Evolutionary conservation across 2,113 vertebrate genomes (phyloP), one percentile per base, ranked within the genome.

Genomic region (Hystrix cristata): DNA sequence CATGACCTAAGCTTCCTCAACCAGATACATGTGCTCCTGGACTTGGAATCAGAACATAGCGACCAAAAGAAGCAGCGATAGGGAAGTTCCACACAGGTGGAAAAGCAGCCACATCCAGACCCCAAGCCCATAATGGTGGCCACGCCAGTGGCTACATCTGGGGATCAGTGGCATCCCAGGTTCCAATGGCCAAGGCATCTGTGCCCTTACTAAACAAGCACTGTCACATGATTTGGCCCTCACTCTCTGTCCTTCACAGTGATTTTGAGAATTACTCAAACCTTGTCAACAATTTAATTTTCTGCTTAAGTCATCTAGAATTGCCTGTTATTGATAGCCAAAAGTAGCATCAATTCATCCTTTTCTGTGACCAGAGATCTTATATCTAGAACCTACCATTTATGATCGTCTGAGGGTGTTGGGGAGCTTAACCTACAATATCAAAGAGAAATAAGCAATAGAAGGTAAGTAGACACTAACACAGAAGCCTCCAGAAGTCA

Each of bases 241-340:
- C 82, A 5, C 46, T 81, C 15, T 25, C 27, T 72, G 90, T 12
- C 7, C 5, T 27, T 79, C 11, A 31, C 2, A 65, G 23, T 78
- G n/a, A 72, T 46, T 83, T 87, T 87, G 31, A 87, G 31, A 87
- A 67, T 31, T 29, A 60, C 43, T 9, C 18, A 91, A 84, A 84
- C 79, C 10, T 84, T 72, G 60, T 80, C 87, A 92, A n/a, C 71
- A 82, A 72, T 81, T 67, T 96, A 21, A 82, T 64, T 90, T 80
- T 91, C 53, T 34, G 2, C n/a, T 88, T 85, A 81, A 84, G 34
- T 69, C 57, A 57, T 86, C 78, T 67, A 83, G 18, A 79, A 79
- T 48, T 38, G 15, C 25, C 38, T 55, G 11, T 95, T 96, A 62
- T 53, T 94, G 85, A 57, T 6, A 85, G 53, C 46, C 25, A 80